These are phyloP conservation scores for Sardina pilchardus DNA, from an alignment of 2,113 vertebrate species.

Conservation along the genomic window DNA sequence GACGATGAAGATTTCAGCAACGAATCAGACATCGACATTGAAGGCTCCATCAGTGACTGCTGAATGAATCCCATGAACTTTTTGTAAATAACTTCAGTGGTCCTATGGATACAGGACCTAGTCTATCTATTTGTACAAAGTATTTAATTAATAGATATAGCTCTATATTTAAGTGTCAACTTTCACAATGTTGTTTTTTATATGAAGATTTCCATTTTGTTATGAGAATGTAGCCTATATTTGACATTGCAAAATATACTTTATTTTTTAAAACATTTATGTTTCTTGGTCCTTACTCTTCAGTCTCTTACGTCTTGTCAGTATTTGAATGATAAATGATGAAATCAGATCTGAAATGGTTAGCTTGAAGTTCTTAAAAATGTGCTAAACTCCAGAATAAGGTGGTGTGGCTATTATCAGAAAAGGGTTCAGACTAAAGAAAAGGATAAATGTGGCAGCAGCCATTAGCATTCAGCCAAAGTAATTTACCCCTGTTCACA, in stretches of 20 bases:
- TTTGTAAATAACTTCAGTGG: conserved; percentile 45
- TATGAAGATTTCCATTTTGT: conserved; percentile 41
- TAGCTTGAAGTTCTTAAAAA: neutral
- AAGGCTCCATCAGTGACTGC: conserved; percentile 58
- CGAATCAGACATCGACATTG: conserved; percentile 63
- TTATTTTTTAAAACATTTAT: conserved; percentile 67
- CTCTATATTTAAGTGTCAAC: conserved; percentile 70
- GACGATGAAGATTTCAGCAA: conserved; percentile 66
- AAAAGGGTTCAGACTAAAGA: neutral
- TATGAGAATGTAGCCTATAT: conserved; percentile 53
- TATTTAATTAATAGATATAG: conserved; percentile 79
- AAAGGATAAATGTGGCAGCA: neutral
- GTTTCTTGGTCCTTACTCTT: neutral
- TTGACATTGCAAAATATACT: conserved; percentile 63
- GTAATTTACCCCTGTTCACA: neutral
- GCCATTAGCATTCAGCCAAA: neutral
- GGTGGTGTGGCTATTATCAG: neutral
- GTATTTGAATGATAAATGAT: neutral
- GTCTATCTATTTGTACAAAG: conserved; percentile 44
- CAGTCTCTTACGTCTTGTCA: neutral
- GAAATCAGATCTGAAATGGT: neutral
- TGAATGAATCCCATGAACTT: conserved; percentile 46
- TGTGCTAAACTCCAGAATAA: neutral
- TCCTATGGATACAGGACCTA: neutral
- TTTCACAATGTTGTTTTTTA: conserved; percentile 58